These are phyloP conservation scores for Neomonachus schauinslandi DNA, from an alignment of 2,113 vertebrate genomes.

Conservation along the genomic window DNA sequence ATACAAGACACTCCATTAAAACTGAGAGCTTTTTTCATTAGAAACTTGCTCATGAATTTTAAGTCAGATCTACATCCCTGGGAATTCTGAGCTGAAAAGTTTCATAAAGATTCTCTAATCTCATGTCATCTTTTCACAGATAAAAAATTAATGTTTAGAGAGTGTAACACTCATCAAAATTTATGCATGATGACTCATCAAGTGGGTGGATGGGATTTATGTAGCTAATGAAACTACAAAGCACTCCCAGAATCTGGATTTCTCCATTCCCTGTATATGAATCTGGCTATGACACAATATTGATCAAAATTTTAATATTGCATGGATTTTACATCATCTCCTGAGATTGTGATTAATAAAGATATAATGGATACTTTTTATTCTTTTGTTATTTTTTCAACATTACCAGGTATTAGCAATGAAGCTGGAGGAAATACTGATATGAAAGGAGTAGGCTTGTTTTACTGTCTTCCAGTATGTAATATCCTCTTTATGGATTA, in stretches of 20 bases:
- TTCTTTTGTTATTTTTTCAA: neutral
- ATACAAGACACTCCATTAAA: neutral
- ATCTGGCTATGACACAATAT: slow-evolving; percentile 23
- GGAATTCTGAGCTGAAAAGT: neutral
- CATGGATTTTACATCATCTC: neutral
- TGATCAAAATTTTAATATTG: slow-evolving; percentile 58
- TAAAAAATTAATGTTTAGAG: slow-evolving; percentile 25
- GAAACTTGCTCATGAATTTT: neutral
- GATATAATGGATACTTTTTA: neutral
- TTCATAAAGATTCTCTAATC: slow-evolving; percentile 29
- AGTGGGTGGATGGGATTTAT: neutral
- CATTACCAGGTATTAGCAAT: neutral
- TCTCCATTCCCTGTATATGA: neutral
- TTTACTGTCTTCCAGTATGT: neutral
- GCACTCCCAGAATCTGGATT: neutral
- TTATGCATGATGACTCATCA: slow-evolving; percentile 8
- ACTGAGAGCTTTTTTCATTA: neutral
- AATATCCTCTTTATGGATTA: neutral
- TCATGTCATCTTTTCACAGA: neutral
- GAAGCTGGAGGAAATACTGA: neutral
- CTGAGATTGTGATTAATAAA: slow-evolving; percentile 6
- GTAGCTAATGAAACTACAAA: neutral
- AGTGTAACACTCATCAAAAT: slow-evolving; percentile 43
- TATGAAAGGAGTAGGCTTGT: neutral
- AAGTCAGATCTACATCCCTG: neutral